Evolutionary conservation across 1,140 invertebrate species (phyloP).

Genomic region (Heliconius hewitsoni): DNA sequence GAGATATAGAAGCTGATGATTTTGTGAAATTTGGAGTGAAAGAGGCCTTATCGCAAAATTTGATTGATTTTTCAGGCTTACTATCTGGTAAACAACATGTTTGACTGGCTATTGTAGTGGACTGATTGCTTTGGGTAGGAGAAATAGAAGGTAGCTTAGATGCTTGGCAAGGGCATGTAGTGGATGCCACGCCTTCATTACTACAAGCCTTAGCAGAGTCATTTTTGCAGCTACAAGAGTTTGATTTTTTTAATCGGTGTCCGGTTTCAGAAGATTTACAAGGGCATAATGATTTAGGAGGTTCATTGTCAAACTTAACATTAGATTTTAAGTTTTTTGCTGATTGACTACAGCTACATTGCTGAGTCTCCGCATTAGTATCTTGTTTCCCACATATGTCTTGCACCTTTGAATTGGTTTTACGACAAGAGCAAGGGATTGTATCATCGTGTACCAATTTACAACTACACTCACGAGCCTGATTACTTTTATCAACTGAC

Average conservation of each 20-base stretch:
- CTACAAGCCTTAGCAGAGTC: background rate
- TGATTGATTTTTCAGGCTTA: background rate
- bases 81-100: conserved; percentile 1
- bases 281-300: background rate
- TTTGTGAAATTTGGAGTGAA: background rate
- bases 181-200: background rate
- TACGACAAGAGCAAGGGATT: background rate
- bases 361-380: background rate
- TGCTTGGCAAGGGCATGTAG: background rate
- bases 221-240: background rate
- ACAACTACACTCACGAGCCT: background rate
- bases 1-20: background rate
- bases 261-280: background rate
- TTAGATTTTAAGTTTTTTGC: background rate
- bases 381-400: background rate
- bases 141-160: background rate
- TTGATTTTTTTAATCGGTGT: background rate
- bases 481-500: background rate
- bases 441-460: background rate
- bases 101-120: background rate
- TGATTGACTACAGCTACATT: background rate
- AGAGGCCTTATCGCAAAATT: background rate
- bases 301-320: background rate
- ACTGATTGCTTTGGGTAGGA: background rate
- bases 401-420: background rate